Evolutionary conservation across 2,113 vertebrate genomes (phyloP).

Genomic region (Labeo catla): DNA sequence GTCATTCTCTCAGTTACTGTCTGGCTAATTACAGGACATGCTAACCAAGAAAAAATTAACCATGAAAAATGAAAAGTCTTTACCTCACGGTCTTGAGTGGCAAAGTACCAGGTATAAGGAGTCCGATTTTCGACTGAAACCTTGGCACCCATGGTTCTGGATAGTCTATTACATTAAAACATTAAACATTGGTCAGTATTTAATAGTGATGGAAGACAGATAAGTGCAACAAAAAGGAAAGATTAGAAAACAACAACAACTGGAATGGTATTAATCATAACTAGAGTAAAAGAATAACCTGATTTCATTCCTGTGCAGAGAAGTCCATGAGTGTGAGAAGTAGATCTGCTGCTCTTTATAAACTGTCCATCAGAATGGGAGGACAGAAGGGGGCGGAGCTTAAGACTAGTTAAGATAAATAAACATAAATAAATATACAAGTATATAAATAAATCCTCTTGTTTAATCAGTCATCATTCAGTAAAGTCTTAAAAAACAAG

Average conservation of each 20-base stretch:
- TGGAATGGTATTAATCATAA: background rate
- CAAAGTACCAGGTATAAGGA: too few species aligned
- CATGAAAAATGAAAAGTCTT: too few species aligned
- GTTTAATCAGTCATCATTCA: too few species aligned
- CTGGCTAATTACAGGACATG: too few species aligned
- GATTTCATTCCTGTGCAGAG: background rate
- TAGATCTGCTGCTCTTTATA: background rate
- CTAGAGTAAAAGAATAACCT: background rate
- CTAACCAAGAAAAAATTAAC: too few species aligned
- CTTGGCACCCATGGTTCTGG: too few species aligned
- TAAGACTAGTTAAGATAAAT: background rate
- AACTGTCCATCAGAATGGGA: background rate
- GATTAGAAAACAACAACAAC: background rate
- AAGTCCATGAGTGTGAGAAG: background rate
- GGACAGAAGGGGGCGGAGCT: background rate
- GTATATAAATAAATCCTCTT: too few species aligned
- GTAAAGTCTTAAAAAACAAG: too few species aligned
- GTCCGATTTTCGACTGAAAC: too few species aligned
- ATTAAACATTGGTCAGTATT: background rate
- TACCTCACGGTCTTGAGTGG: too few species aligned
- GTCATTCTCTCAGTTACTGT: too few species aligned
- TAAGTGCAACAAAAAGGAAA: background rate
- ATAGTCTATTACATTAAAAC: background rate
- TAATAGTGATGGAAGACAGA: background rate
- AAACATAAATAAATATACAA: too few species aligned